Base-by-base conservation (phyloP, 2,113 vertebrate genomes). In the Centropristis striata region DNA sequence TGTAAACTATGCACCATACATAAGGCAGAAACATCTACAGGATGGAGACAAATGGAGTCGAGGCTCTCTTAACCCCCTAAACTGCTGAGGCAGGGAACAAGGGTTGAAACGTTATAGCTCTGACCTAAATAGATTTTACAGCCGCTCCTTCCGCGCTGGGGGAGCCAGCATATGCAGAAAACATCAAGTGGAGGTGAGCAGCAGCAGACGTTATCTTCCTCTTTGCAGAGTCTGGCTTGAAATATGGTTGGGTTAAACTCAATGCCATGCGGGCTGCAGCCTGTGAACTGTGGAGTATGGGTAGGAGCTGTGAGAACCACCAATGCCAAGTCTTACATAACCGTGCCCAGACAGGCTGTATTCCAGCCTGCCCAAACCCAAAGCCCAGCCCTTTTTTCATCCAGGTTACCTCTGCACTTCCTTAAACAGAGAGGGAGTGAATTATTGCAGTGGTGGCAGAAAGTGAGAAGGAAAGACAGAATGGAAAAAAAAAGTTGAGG, bases 61-160 rank as follows among this genome's bases (percentile, higher is more conserved):
- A 50, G 83, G 66, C 25, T 13, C 76, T 16, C 14, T 36, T 71
- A 91, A 71, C 60, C 84, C 84, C 63, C 47, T 73, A 81, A 89
- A 88, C 14, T 86, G 87, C 90, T 60, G 79, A 87, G 75, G 83
- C 82, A 84, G 72, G 78, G 81, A 91, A 85, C 89, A 90, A 82
- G 86, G 23, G 27, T 71, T 73, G 90, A 91, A 90, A 88, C 50
- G 49, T 80, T 88, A 90, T 90, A 83, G 69, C 75, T 84, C 70
- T 92, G 92, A 92, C 91, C 92, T 77, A 90, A 93, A 93, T 93
- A 90, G 92, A 89, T 92, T 93, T 92, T 75, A 89, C 91, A 93
- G 92, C 80, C 73, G 55, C 70, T 86, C 63, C 55, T 46, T 79
- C 79, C 69, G 25, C 67, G 51, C 80, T 67, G 20, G 65, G 85